Percentiles rank a stretch among this genome's conserved stretches.
Evolutionary conservation across 1,140 invertebrate genomes (phyloP).

Genomic region (Coboldia fuscipes): DNA sequence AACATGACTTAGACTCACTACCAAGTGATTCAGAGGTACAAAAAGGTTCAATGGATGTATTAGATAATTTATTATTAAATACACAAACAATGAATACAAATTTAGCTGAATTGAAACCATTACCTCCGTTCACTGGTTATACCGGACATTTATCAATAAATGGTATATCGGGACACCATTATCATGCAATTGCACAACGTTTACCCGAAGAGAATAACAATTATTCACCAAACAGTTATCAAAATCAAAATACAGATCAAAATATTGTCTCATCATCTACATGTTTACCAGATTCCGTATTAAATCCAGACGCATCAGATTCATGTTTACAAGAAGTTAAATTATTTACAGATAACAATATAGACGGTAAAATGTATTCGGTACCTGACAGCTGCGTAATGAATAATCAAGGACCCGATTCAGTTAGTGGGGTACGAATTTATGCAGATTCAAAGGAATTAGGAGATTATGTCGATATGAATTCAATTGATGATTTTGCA

Average conservation of each 20-base stretch:
- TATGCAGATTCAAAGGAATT: slow-evolving; percentile 15
- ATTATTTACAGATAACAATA: slow-evolving; percentile 24
- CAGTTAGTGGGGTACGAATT: slow-evolving; percentile 21
- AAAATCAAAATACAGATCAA: slow-evolving; percentile 13
- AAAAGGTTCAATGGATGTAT: slow-evolving; percentile 32
- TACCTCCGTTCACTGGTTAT: slow-evolving; percentile 68
- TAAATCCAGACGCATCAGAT: slow-evolving; percentile 18
- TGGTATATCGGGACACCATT: slow-evolving; percentile 67
- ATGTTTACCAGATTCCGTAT: slow-evolving; percentile 30
- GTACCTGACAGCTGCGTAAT: slow-evolving; percentile 27
- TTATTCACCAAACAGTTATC: slow-evolving; percentile 31
- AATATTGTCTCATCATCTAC: slow-evolving; percentile 43
- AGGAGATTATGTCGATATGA: slow-evolving; percentile 37
- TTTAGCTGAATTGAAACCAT: slow-evolving; percentile 63
- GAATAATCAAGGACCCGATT: slow-evolving; percentile 22
- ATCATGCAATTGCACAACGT: slow-evolving; percentile 54
- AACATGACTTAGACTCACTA: slow-evolving; percentile 19
- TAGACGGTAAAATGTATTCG: slow-evolving; percentile 33
- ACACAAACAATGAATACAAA: slow-evolving; percentile 29
- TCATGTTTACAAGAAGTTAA: slow-evolving; percentile 21
- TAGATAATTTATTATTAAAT: slow-evolving; percentile 38
- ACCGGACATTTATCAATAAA: slow-evolving; percentile 63
- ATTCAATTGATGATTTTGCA: slow-evolving; percentile 58
- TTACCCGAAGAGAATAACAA: slow-evolving; percentile 42
- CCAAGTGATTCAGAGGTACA: slow-evolving; percentile 18